These are phyloP conservation scores for Lithophane socia DNA, from an alignment of 2,888 invertebrate species.

Conservation along the genomic window DNA sequence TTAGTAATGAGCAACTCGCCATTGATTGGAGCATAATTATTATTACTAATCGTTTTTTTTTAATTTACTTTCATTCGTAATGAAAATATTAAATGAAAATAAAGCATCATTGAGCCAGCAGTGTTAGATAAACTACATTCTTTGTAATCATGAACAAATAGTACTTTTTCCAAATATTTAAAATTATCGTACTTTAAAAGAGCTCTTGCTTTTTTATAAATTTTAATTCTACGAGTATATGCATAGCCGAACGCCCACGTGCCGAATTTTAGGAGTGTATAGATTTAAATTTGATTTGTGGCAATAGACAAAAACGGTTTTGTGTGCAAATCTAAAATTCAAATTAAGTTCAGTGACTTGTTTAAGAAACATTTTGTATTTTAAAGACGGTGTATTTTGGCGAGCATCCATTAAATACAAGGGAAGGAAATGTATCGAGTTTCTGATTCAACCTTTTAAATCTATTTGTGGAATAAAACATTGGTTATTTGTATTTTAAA, in stretches of 20 bases:
- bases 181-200: not conserved
- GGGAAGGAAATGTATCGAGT: constrained; percentile 30
- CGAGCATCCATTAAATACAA: constrained; percentile 27
- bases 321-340: constrained; percentile 49
- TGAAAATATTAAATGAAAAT: not conserved
- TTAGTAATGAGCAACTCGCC: not conserved
- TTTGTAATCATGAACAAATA: no score
- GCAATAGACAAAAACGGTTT: constrained; percentile 40
- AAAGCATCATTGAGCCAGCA: no score
- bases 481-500: constrained; percentile 18
- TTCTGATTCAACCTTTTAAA: constrained; percentile 33
- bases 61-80: not conserved
- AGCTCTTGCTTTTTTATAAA: not conserved
- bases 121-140: no score
- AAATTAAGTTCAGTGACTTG: constrained; percentile 58
- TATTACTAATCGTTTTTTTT: not conserved
- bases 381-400: constrained; percentile 26
- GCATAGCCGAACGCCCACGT: not conserved
- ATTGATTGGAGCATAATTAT: not conserved
- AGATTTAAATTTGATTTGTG: constrained; percentile 59
- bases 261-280: constrained; percentile 23
- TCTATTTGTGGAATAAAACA: constrained; percentile 34
- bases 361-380: constrained; percentile 26
- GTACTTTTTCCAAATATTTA: no score
- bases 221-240: constrained; percentile 11